Evolutionary conservation across 2,888 invertebrate genomes (phyloP).

Genomic region (Meandrusa payeni): DNA sequence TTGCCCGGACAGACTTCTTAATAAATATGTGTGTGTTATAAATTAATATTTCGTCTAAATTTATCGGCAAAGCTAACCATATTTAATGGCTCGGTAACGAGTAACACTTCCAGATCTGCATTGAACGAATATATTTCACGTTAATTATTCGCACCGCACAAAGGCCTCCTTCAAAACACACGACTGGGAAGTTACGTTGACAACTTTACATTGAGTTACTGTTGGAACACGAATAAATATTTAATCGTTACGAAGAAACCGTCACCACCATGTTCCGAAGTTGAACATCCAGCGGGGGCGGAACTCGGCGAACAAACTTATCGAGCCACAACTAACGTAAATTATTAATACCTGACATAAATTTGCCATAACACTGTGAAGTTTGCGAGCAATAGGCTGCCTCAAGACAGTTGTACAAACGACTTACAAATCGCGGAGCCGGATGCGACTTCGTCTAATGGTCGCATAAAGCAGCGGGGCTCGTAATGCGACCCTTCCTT

Average conservation of each 20-base stretch:
- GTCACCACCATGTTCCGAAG: conserved; percentile 45
- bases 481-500: conserved; percentile 43
- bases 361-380: conserved; percentile 75
- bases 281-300: conserved; percentile 32
- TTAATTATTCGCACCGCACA: conserved; percentile 26
- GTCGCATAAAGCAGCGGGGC: conserved; percentile 65
- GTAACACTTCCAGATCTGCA: conserved; percentile 3
- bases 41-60: no score
- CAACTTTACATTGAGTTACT: conserved; percentile 42
- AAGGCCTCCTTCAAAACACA: conserved; percentile 28
- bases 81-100: no score
- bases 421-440: conserved; percentile 63
- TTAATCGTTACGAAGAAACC: conserved; percentile 64
- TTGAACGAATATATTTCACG: conserved; percentile 16
- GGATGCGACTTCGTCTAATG: conserved; percentile 60
- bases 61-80: no score
- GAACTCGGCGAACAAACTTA: conserved; percentile 47
- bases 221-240: conserved; percentile 63
- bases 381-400: conserved; percentile 56
- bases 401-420: conserved; percentile 63
- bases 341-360: conserved; percentile 81
- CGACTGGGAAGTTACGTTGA: conserved; percentile 38
- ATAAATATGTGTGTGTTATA: no score
- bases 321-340: conserved; percentile 68
- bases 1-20: no score